Percentiles rank a stretch among this genome's conserved stretches.
Evolutionary conservation across 2,113 vertebrate genomes (phyloP).

Genomic region (Emydura subglobosa): DNA sequence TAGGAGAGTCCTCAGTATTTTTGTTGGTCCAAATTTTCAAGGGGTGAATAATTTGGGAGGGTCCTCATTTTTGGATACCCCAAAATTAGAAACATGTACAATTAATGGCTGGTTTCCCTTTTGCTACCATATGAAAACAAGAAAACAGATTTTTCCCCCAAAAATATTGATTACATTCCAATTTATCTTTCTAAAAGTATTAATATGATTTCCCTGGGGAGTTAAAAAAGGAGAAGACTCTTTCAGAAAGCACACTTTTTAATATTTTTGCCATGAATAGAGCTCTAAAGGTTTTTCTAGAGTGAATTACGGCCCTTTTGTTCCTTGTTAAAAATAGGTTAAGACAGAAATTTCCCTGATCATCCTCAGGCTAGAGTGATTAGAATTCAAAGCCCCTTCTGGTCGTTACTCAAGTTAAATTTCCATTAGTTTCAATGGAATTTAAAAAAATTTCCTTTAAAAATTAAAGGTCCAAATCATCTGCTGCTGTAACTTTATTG

Average conservation of each 20-base stretch:
- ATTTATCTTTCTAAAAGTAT: constrained; percentile 60
- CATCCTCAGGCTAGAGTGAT: neutral
- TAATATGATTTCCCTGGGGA: constrained; percentile 34
- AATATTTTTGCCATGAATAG: constrained; percentile 17
- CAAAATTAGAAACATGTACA: constrained; percentile 43
- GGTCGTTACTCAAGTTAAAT: neutral
- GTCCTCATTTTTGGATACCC: constrained; percentile 15
- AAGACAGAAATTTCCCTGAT: neutral
- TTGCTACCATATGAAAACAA: constrained; percentile 35
- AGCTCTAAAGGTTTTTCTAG: constrained; percentile 1
- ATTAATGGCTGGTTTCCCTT: constrained; percentile 10
- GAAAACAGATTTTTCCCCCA: constrained; percentile 28
- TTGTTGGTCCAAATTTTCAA: neutral
- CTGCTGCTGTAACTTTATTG: fast-evolving
- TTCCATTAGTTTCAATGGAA: neutral
- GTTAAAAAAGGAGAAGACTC: constrained; percentile 24
- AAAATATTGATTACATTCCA: constrained; percentile 54
- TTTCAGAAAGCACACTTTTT: constrained; percentile 35
- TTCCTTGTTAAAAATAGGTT: neutral
- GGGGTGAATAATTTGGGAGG: neutral
- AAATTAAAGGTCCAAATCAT: neutral
- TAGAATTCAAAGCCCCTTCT: constrained; percentile 8
- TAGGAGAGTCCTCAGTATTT: neutral
- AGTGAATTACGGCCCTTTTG: constrained; percentile 19
- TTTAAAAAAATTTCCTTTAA: neutral